Evolutionary conservation across 2,113 vertebrate genomes (phyloP), one percentile per base, ranked within the genome.

Genomic region (Neolamprologus modestus): DNA sequence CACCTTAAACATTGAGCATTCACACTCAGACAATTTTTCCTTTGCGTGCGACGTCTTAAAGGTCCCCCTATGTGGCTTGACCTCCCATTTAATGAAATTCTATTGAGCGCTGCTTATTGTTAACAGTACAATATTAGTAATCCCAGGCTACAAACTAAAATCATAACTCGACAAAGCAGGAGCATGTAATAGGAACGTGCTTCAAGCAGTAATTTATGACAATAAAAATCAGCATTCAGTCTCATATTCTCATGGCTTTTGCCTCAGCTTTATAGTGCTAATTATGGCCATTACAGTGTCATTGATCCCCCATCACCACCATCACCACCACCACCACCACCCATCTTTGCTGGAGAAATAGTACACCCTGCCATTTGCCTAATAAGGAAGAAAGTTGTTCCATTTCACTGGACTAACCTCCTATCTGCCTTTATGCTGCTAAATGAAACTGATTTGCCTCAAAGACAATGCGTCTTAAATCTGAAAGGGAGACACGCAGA

Each of bases 231-330:
- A 89, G 94, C 82, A 92, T 90, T 96, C 89, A 94, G 95, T 96
- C 95, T 95, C 95, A 97, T 88, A 84, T 97, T 85, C 93, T 96
- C 92, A 89, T 95, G 93, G 95, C 92, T 96, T 94, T 95, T 90
- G 94, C 91, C 81, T 97, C 88, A 57, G 94, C 94, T 98, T 97
- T 96, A 96, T 96, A 96, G 94, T 96, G 94, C 92, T 97, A 98
- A 98, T 97, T 97, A 96, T 92, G 84, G 90, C 95, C 95, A 96
- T 97, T 97, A 97, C 95, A 92, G 90, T 95, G 94, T 94, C 96
- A 97, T 96, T 97, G 93, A 94, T 73, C 87, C 95, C 94, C 59
- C 57, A 95, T 92, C 63, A 31, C 31, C 53, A 31, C 14, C 55
- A 37, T 8, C 81, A 28, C 40, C 40, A 40, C n/a, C 35, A 26